Conservation (phyloP, 2,113 vertebrate genomes). For the Oreochromis aureus region DNA sequence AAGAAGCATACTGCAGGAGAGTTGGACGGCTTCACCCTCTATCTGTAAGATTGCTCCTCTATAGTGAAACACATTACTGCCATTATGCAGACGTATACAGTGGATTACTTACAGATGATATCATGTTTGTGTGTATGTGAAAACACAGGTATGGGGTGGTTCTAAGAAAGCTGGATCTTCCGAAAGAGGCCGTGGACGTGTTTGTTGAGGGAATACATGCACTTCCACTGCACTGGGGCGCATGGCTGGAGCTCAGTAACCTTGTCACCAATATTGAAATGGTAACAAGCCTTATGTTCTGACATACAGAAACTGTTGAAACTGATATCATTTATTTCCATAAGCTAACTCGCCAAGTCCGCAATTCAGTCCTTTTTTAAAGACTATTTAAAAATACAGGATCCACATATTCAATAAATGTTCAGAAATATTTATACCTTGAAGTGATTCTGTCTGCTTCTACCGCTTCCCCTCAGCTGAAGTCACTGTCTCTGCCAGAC, state of each 20-base stretch:
- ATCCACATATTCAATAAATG: neutral
- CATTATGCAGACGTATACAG: neutral
- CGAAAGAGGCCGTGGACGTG: conserved; percentile 93
- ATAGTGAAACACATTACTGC: neutral
- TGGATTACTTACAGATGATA: neutral
- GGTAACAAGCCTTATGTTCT: conserved; percentile 69
- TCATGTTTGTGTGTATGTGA: neutral
- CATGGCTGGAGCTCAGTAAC: conserved; percentile 97
- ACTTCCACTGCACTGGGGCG: conserved; percentile 94
- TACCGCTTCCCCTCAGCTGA: conserved; percentile 75
- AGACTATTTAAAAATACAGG: neutral
- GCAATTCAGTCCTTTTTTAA: neutral
- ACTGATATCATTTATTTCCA: neutral
- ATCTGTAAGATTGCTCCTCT: conserved; percentile 77
- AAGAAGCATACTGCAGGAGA: conserved; percentile 93
- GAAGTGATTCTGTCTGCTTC: neutral
- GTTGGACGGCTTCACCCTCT: conserved; percentile 93
- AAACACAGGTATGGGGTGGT: conserved; percentile 89
- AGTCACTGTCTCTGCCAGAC: conserved; percentile 93
- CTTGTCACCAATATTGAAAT: conserved; percentile 98
- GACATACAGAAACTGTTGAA: neutral
- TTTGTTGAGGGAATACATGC: conserved; percentile 91
- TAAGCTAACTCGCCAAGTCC: neutral
- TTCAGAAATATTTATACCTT: neutral
- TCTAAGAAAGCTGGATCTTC: conserved; percentile 90